Evolutionary conservation across 2,888 invertebrate genomes (phyloP).

Genomic region (Stenchaetothrips biformis): DNA sequence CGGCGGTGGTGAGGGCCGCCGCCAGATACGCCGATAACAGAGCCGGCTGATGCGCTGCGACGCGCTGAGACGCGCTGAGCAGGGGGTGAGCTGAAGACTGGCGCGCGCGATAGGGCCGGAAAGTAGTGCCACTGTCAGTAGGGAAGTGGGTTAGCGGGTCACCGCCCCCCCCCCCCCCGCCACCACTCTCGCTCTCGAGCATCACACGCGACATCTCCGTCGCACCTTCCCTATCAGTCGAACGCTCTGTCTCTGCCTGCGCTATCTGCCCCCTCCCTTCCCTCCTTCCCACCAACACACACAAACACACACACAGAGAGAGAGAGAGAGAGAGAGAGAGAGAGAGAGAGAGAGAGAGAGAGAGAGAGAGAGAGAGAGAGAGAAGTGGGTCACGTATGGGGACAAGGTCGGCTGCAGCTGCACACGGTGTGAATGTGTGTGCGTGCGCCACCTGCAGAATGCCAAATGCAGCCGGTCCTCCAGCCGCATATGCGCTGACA

Average conservation of each 20-base stretch:
- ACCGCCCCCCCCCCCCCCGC: conserved; percentile 45
- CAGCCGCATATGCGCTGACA: background rate
- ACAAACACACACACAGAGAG: background rate
- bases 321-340: background rate
- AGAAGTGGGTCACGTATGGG: conserved; percentile 15
- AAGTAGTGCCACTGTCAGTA: conserved; percentile 53
- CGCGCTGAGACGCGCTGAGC: background rate
- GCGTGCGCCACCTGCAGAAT: background rate
- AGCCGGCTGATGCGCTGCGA: background rate
- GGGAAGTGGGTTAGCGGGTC: conserved; percentile 64
- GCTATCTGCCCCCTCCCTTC: background rate
- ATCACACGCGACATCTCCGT: conserved; percentile 12
- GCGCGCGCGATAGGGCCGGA: background rate
- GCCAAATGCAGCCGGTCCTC: background rate
- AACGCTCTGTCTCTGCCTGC: background rate
- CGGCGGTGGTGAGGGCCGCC: background rate
- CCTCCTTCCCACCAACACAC: background rate
- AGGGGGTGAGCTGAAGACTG: too few relatives aligned
- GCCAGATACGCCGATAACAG: background rate
- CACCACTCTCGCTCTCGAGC: conserved; percentile 2
- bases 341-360: conserved; percentile 10
- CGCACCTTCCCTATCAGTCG: conserved; percentile 27
- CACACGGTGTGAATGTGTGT: background rate
- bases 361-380: conserved; percentile 25
- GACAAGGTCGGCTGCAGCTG: conserved; percentile 11